Evolutionary conservation across 2,113 vertebrate genomes (phyloP), one percentile per base, ranked within the genome.

Genomic region (Rousettus leschenaultii): DNA sequence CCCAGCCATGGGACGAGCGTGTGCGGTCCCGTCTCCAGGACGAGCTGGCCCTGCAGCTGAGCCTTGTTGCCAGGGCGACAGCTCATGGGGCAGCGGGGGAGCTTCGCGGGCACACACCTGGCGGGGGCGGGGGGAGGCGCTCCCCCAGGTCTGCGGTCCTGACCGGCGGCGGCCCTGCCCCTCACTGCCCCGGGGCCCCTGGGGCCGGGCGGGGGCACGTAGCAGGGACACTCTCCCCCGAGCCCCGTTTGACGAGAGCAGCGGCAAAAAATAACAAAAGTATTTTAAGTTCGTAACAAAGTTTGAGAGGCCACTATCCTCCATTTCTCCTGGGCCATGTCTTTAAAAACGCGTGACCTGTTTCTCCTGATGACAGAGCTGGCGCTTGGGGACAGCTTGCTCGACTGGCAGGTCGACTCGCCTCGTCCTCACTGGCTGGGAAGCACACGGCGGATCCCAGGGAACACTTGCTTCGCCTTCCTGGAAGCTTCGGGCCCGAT

Each of bases 171-270:
- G 16, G 33, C 19, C 1, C 6, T 35, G n/a, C 57, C 48, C 8
- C 35, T 3, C 5, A 7, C 5, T 0, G 26, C 55, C 9, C 4
- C 19, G 10, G 12, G 28, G 22, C 12, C 22, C 57, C 22, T 3
- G 1, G 28, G n/a, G 10, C 79, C 18, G 28, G 14, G 9, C 7
- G 6, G 18, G n/a, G 28, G 19, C 15, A 3, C 7, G 14, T 18
- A 12, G 26, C 28, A 28, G 51, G 45, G 22, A 59, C 30, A 73
- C 3, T 33, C 51, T 78, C 18, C 53, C 38, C n/a, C 22, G 43
- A 30, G 30, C 26, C 7, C 26, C 35, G 4, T 57, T 73, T 73
- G 8, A 7, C 8, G 16, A 79, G 1, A 38, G 9, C 48, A 45
- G 33, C 19, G 22, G 14, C 13, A 30, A 18, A 11, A 48, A 48